phyloP scores from a whole-genome alignment of 2,797 vertebrate species.

The Steatocranus sp. region DNA sequence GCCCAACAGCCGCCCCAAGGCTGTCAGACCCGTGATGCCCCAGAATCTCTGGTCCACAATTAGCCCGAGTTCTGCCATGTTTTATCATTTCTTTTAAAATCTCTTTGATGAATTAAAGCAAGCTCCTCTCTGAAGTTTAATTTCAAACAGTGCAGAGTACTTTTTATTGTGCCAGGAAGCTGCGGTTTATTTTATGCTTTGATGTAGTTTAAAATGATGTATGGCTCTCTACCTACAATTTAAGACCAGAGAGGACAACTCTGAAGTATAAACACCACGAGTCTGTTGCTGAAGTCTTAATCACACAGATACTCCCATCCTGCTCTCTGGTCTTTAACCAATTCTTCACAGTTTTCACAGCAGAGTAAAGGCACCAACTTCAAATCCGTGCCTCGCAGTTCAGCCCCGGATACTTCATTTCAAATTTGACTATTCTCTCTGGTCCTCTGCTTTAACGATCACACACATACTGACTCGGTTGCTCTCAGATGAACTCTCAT shows the following conservation, averaged over 20 bases:
- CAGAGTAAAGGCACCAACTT: not conserved
- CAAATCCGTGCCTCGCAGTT: not conserved
- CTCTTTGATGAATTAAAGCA: not conserved
- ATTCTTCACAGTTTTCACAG: conserved; percentile 13
- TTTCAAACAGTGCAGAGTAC: not conserved
- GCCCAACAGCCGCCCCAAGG: not conserved
- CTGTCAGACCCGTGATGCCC: not conserved
- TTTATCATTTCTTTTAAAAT: not conserved
- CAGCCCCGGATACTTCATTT: not conserved
- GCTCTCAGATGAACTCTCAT: not conserved
- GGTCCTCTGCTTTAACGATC: not conserved
- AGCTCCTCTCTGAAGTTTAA: not conserved
- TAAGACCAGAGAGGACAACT: not conserved
- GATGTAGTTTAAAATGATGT: not conserved
- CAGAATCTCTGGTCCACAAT: not conserved
- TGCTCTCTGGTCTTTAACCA: conserved; percentile 8
- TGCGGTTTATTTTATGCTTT: not conserved
- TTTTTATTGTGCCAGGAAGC: not conserved
- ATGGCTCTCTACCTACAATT: not conserved
- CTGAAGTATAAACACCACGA: not conserved
- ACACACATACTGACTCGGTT: not conserved
- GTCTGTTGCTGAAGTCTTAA: conserved; percentile 7
- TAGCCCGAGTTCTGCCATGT: not conserved
- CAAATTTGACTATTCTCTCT: conserved; percentile 2
- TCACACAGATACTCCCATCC: conserved; percentile 4